Base-by-base conservation (phyloP, 2,113 vertebrate genomes). In the Corythaixoides concolor region DNA sequence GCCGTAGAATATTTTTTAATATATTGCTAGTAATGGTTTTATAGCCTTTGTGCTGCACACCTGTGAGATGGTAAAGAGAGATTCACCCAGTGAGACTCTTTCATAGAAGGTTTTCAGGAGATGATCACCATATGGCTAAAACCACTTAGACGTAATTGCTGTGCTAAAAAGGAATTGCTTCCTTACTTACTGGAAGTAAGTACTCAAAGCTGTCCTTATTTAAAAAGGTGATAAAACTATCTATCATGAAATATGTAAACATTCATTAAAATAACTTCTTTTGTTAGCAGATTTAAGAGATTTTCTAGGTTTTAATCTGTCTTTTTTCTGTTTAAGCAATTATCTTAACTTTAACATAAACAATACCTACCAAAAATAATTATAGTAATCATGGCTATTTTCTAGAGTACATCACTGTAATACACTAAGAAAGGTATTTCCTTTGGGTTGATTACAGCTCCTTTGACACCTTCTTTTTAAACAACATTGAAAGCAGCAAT, bases 381-480 rank as follows among this genome's bases (percentile, higher is more conserved):
- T 80, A 56, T 4, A 77, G n/a, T 41, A 59, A 63, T 92, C 33
- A 10, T 35, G 26, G 32, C 22, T 87, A 12, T 95, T 77, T 53
- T 79, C 64, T 84, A 58, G 67, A 45, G 33, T 73, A 62, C 9
- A 30, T 79, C 53, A 39, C 30, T 45, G 43, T 92, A 58, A 72
- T 88, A 66, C 74, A 32, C 41, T 53, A 81, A 73, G 80, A 88
- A 72, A 88, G 23, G 47, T 74, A 59, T 95, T 88, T 93, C 26
- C 47, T 58, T 50, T 52, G 26, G 24, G 30, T 49, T 64, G 24
- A 82, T 82, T 62, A 66, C 45, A 72, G 73, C 56, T 94, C 22
- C 59, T 79, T 92, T 96, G 88, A 87, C 85, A 74, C 82, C 39
- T 84, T 62, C 5, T 49, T 83, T 93, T 78, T 68, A 41, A 87